phyloP scores from a whole-genome alignment of 2,113 vertebrate genomes.

The Bos indicus region DNA sequence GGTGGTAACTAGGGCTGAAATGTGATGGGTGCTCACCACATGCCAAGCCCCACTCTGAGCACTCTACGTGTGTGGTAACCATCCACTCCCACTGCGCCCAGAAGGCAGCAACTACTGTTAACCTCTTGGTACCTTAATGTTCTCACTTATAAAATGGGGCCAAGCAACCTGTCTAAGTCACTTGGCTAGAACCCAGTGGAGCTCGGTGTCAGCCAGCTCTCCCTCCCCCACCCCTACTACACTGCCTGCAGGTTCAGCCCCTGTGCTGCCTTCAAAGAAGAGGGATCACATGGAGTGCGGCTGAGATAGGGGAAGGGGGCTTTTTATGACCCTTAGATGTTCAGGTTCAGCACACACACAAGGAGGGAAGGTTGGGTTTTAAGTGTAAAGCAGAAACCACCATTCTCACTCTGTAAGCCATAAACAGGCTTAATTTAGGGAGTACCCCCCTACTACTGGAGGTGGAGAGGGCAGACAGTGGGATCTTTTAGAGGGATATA shows the following conservation, averaged over 20 bases:
- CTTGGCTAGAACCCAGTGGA: fast-evolving
- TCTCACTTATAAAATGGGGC: too few species aligned
- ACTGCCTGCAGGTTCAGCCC: neutral
- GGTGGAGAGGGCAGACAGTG: neutral
- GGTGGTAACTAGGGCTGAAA: fast-evolving
- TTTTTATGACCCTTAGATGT: fast-evolving
- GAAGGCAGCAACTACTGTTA: fast-evolving
- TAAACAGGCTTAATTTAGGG: neutral
- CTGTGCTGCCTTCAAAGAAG: neutral
- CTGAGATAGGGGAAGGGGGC: too few species aligned
- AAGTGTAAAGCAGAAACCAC: neutral
- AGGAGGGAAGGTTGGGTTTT: too few species aligned
- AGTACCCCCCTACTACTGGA: fast-evolving
- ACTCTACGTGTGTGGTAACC: fast-evolving
- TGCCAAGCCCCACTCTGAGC: fast-evolving
- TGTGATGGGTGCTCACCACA: fast-evolving
- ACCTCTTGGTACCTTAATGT: neutral
- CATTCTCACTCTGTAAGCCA: neutral
- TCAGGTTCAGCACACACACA: fast-evolving
- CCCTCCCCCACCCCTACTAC: neutral
- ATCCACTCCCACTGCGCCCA: fast-evolving
- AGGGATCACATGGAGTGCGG: fast-evolving
- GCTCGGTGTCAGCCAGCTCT: fast-evolving
- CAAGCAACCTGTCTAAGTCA: fast-evolving
- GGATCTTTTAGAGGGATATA: neutral